Evolutionary conservation across 2,888 invertebrate genomes (phyloP).

Genomic region (Koerneria pararmatus): DNA sequence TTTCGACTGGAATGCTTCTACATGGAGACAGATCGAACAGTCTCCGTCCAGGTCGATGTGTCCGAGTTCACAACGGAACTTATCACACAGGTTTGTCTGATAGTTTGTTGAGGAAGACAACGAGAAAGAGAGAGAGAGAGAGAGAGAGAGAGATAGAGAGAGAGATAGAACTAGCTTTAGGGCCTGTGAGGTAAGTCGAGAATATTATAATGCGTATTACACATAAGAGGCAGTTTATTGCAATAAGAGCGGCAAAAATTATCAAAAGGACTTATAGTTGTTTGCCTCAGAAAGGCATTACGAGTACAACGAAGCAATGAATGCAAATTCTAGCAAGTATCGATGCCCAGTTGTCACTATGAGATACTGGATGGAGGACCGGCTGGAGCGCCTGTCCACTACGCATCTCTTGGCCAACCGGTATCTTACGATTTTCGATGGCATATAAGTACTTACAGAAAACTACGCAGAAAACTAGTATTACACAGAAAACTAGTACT

Average conservation of each 20-base stretch:
- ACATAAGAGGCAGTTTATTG: too few species aligned
- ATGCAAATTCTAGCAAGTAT: slow-evolving; percentile 41
- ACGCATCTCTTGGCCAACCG: slow-evolving; percentile 57
- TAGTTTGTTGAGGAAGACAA: not conserved
- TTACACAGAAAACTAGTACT: too few species aligned
- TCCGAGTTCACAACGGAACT: slow-evolving; percentile 57
- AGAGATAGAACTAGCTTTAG: not conserved
- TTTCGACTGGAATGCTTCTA: slow-evolving; percentile 58
- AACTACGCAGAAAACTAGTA: too few species aligned
- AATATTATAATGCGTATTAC: too few species aligned
- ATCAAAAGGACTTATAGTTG: too few species aligned
- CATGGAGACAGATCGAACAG: slow-evolving; percentile 57
- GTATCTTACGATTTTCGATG: too few species aligned
- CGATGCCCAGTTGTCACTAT: slow-evolving; percentile 59
- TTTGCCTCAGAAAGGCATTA: too few species aligned
- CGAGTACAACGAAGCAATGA: too few species aligned
- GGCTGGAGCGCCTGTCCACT: slow-evolving; percentile 56
- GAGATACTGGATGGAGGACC: slow-evolving; percentile 59
- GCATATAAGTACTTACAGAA: too few species aligned
- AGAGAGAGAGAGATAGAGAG: slow-evolving; percentile 4
- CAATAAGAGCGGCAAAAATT: too few species aligned
- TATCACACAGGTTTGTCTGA: slow-evolving; percentile 58
- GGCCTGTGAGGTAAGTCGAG: not conserved
- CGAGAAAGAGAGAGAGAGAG: not conserved
- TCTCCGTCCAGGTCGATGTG: slow-evolving; percentile 49